These are phyloP conservation scores for Picus viridis DNA, from an alignment of 2,797 vertebrate species.

Conservation along the genomic window DNA sequence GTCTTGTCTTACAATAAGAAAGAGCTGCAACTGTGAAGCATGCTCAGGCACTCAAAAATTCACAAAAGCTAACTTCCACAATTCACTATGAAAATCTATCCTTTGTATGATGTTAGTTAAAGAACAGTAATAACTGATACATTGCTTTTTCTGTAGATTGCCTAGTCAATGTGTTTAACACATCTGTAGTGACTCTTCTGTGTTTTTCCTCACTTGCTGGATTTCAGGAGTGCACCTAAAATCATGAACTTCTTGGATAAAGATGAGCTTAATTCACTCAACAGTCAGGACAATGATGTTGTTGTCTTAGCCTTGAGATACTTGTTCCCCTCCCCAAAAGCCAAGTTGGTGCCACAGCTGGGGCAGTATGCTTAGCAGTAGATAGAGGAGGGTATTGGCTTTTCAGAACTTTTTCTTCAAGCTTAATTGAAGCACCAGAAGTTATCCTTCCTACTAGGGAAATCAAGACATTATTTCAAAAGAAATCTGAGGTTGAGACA, in stretches of 20 bases:
- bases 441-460: background rate
- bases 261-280: background rate
- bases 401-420: slow-evolving; percentile 2
- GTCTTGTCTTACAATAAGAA: background rate
- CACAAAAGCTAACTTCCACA: background rate
- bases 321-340: background rate
- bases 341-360: background rate
- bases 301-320: background rate
- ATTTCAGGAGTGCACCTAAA: background rate
- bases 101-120: background rate
- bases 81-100: background rate
- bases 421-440: background rate
- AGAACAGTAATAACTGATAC: background rate
- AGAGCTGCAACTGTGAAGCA: background rate
- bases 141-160: background rate
- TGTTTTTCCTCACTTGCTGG: background rate
- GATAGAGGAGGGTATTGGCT: background rate
- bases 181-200: background rate
- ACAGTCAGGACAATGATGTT: rapidly evolving
- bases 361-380: background rate
- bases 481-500: background rate
- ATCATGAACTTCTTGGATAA: background rate
- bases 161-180: background rate
- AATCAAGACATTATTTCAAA: slow-evolving; percentile 18
- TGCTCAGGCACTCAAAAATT: background rate